Evolutionary conservation across 35 echinoderm and acorn worm species (phyloP), one percentile per base, ranked within the genome.

Genomic region (Heliocidaris tuberculata): DNA sequence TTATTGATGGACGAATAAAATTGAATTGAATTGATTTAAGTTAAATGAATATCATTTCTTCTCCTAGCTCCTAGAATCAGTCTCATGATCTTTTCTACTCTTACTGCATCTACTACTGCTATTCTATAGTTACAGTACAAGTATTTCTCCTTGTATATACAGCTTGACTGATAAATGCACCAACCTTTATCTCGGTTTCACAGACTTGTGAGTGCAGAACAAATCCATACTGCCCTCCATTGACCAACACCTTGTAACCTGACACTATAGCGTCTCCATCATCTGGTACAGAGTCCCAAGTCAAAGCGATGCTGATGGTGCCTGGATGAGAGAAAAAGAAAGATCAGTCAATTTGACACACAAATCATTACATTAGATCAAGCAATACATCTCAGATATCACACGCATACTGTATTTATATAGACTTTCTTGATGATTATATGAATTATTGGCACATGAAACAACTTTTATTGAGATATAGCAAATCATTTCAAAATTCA

Each of bases 221-320:
- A 85, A 96, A 95, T 35, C 97, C 95, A 88, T 97, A 92, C 48
- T 95, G 97, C 95, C 97, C 96, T n/a, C 93, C 97, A 92, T 98
- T 98, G 85, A 98, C 94, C 47, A 96, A 87, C 11, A 98, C 94
- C 50, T 97, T 95, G 87, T 96, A 98, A 7, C 96, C 97, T 5
- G 95, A 93, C 8, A 98, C 92, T 7, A 94, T 95, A 17, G 96
- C 97, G 93, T 98, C 97, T 32, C 96, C 95, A 88, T 97, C 96
- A 94, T 98, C 94, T 15, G 85, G 65, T 15, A 93, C 92, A 7
- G 86, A 88, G 30, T 97, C 92, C 97, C 97, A 98, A 2, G 60
- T 65, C 29, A 98, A 31, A 50, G 94, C 94, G 12, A 97, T 95
- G 54, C 90, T 29, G 6, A 98, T 92, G 31, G 95, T 95, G 12